Evolutionary conservation across 2,113 vertebrate genomes (phyloP), one percentile per base, ranked within the genome.

Genomic region (Anhinga anhinga): DNA sequence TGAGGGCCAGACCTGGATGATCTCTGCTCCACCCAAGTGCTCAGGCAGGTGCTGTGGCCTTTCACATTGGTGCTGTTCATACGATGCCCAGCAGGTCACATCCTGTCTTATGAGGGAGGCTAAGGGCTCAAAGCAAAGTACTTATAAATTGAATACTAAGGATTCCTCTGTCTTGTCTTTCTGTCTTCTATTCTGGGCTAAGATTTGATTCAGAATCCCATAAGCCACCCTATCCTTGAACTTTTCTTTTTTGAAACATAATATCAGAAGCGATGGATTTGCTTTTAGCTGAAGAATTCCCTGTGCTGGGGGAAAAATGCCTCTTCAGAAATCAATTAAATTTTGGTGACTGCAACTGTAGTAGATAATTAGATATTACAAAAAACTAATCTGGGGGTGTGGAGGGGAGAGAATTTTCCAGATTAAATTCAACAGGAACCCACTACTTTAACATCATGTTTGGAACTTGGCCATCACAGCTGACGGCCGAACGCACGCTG

Each of bases 341-440:
- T 71, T 82, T 71, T 80, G 58, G 72, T 89, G 66, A 59, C 78
- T 71, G 53, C 42, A 70, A 71, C 4, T 44, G 18, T 42, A 78
- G 34, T 25, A 63, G 93, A 55, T 93, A 93, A 96, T 97, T 94
- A 92, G 69, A 53, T 40, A 77, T 26, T 77, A 26, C 81, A 74
- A 71, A 72, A 66, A 72, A 16, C 6, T 38, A 44, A 67, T 83
- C 29, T 62, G 40, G 19, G 56, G 9, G 8, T 15, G 29, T 63
- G 52, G n/a, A 26, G 3, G 14, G 25, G 18, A 12, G 1, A 59
- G 38, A 45, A 47, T 61, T 81, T 91, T 74, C 58, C 30, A 56
- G 63, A 67, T 88, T 52, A 78, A 78, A 52, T 44, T 32, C 50
- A 83, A 74, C 21, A 69, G 56, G 40, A 88, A 32, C 45, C 15